Conservation (phyloP, 2,888 invertebrate genomes). For the Hedychridium roseum region DNA sequence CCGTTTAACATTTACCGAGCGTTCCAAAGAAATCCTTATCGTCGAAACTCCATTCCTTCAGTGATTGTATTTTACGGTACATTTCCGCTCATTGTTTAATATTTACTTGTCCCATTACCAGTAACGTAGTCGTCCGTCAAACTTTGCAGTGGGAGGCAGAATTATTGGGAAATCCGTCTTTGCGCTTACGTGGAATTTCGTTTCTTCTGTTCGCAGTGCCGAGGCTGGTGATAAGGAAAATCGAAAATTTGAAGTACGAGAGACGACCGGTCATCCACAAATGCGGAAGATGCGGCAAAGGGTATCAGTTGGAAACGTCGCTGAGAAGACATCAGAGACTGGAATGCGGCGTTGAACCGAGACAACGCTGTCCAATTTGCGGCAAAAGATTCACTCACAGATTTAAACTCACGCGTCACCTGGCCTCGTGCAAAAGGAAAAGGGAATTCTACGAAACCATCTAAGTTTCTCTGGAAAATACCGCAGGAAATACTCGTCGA, state of each 20-base stretch:
- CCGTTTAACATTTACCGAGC: too few relatives aligned
- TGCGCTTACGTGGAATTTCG: not conserved
- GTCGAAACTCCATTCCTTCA: not conserved
- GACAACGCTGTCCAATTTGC: conserved; percentile 47
- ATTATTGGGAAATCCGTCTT: not conserved
- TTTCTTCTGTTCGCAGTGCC: conserved; percentile 29
- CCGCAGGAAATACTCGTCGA: not conserved
- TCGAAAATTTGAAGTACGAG: conserved; percentile 26
- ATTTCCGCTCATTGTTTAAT: not conserved
- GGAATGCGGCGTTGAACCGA: conserved; percentile 49
- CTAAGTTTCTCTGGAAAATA: not conserved
- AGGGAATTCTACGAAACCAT: conserved; percentile 9
- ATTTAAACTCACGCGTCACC: conserved; percentile 40
- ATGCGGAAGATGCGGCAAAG: conserved; percentile 36
- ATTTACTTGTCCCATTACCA: too few relatives aligned
- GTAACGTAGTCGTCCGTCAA: too few relatives aligned
- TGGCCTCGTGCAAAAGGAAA: conserved; percentile 33
- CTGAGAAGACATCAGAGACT: conserved; percentile 44
- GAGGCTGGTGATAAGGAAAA: conserved; percentile 33
- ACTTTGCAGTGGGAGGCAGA: not conserved
- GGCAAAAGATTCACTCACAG: conserved; percentile 41
- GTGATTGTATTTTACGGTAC: not conserved
- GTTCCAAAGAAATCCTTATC: not conserved
- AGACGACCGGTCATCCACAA: conserved; percentile 31
- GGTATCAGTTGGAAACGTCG: conserved; percentile 37